Base-by-base conservation (phyloP, 2,797 vertebrate species). In the Anabas testudineus region DNA sequence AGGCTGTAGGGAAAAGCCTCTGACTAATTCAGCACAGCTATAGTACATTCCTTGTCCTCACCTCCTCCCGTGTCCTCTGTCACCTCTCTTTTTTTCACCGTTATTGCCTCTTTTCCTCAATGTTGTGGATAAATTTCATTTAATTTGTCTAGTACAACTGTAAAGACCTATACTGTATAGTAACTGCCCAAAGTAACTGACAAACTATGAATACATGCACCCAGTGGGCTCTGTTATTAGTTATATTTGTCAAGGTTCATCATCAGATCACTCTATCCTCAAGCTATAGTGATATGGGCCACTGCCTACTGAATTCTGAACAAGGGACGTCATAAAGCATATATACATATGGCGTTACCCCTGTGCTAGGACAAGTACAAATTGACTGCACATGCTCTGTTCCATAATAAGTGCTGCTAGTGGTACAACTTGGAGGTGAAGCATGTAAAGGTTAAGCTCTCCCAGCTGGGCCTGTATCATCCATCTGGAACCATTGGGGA, bases 1-100 rank as follows among this genome's bases (percentile, higher is more conserved):
- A 52, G 24, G 32, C 71, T 57, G 64, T 49, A 14, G 43, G 51
- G 51, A 68, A 76, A 82, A 72, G 39, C 53, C 52, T 74, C 57
- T 48, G 30, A 75, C 26, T 58, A 60, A 81, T 76, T 78, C 59
- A 74, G 32, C 57, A 70, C 67, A 51, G 18, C 47, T 19, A 37
- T 19, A 49, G 60, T 30, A 49, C 68, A 19, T 14, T 45, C 51
- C 48, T 51, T 61, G 48, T 78, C 61, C 59, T 73, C 45, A 21
- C 37, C 36, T 9, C 10, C 12, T n/a, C 52, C 9, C 9, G 37
- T 48, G 16, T 53, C 61, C 37, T 64, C 53, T 32, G 13, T 53
- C 60, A 16, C 51, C 18, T 45, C 16, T 15, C 22, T 6, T 36
- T 58, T 49, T 42, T 56, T 37, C 28, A 21, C 22, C 26, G 49